Base-by-base conservation (phyloP, 2,113 vertebrate species). In the Rousettus leschenaultii region DNA sequence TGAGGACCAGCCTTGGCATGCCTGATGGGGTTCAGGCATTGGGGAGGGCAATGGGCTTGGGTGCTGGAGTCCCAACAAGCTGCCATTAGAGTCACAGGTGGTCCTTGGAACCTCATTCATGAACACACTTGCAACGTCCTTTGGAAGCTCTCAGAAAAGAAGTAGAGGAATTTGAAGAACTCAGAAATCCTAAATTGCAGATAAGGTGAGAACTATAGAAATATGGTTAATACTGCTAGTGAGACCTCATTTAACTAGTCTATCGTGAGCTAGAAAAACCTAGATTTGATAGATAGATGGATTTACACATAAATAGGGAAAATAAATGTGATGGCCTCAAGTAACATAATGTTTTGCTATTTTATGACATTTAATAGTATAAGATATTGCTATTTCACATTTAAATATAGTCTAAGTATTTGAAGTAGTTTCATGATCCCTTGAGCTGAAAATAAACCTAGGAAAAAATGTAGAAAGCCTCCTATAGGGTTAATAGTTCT, bases 401-500 rank as follows among this genome's bases (percentile, higher is more conserved):
- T 80, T 19, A 94, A 94, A 75, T 70, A 87, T 48, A 87, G 57
- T 84, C 93, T 53, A 94, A 80, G 11, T 40, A 85, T 59, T 61
- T 78, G 18, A 86, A 63, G 80, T 33, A 71, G 48, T 86, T 85
- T 84, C 51, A 74, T 59, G 18, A 26, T 88, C 24, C 35, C 77
- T 48, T 94, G 88, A 98, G 38, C 26, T 45, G 48, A 87, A 96
- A 95, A 79, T 26, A 88, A 10, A 63, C 26, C n/a, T 57, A 90
- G 84, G 71, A 65, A 79, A 95, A 95, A 89, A 83, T 48, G 13
- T 1, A 82, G 35, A 82, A 85, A 53, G 35, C 24, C 26, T 95
- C 53, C 7, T 43, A 94, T 89, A 93, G 73, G 71, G 74, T 96
- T 95, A 95, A 97, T 48, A 68, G 6, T 91, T 92, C 43, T 66